A percentile compares a stretch with the other conserved stretches of the same genome.
phyloP scores from a whole-genome alignment of 1,140 invertebrate species.

The Bombus cullumanus region DNA sequence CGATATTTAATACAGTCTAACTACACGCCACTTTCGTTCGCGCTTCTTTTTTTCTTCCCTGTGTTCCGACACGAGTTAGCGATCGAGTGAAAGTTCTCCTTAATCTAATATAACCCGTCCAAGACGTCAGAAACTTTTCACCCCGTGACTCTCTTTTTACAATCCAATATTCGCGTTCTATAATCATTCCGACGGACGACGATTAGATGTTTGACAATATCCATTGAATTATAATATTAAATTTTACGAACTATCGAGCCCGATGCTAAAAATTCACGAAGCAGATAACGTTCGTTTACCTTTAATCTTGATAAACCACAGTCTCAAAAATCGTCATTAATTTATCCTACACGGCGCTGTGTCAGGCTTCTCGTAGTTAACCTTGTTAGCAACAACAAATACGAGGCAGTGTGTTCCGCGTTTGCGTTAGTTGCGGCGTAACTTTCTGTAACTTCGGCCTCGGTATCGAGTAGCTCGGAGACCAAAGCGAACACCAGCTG shows the following conservation, averaged over 20 bases:
- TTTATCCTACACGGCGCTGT: neutral
- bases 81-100: constrained; percentile 36
- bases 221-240: accelerated
- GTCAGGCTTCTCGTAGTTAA: neutral
- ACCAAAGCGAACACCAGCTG: neutral
- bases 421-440: constrained; percentile 12
- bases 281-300: neutral
- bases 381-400: constrained; percentile 43
- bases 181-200: neutral
- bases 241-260: neutral
- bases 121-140: constrained; percentile 27
- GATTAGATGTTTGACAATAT: neutral
- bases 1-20: constrained; percentile 59
- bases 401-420: constrained; percentile 1
- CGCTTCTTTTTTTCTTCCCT: neutral
- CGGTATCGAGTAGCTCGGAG: neutral
- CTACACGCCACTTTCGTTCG: constrained; percentile 26
- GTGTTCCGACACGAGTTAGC: constrained; percentile 40
- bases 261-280: no score
- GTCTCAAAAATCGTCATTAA: neutral
- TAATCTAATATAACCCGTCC: constrained; percentile 32
- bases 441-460: constrained; percentile 9
- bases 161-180: neutral
- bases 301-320: neutral
- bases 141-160: neutral